Percentiles rank a stretch among this genome's conserved stretches.
phyloP scores from a whole-genome alignment of 1,140 invertebrate species.

The Paralvinella palmiformis region DNA sequence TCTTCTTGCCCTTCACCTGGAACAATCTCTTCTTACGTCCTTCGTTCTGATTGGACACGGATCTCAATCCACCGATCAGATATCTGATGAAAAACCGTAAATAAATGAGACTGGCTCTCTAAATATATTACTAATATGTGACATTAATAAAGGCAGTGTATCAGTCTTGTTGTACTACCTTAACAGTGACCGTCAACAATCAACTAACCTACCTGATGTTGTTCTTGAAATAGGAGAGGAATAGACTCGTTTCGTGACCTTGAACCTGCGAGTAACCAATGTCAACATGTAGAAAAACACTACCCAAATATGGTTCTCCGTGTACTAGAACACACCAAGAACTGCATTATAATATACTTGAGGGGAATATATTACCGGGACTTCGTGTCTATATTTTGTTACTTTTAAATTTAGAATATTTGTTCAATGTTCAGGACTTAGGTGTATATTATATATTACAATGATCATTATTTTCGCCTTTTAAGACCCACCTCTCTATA shows the following conservation, averaged over 20 bases:
- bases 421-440: background rate
- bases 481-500: too few relatives aligned
- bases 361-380: conserved; percentile 34
- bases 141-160: background rate
- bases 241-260: conserved; percentile 73
- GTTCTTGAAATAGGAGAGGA: conserved; percentile 67
- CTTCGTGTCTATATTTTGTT: background rate
- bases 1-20: conserved; percentile 81
- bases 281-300: conserved; percentile 83
- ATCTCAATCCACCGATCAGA: conserved; percentile 76
- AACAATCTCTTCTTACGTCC: conserved; percentile 64
- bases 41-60: conserved; percentile 68
- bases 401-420: background rate
- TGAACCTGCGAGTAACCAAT: conserved; percentile 56
- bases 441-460: too few relatives aligned
- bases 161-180: background rate
- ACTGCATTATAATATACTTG: conserved; percentile 83
- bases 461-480: too few relatives aligned
- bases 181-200: background rate
- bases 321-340: conserved; percentile 74
- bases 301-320: conserved; percentile 68
- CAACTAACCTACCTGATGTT: conserved; percentile 32
- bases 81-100: conserved; percentile 59
- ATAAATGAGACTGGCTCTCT: conserved; percentile 4
- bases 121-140: background rate